Conservation (phyloP, 2,113 vertebrate genomes). For the Hydrochoerus hydrochaeris region DNA sequence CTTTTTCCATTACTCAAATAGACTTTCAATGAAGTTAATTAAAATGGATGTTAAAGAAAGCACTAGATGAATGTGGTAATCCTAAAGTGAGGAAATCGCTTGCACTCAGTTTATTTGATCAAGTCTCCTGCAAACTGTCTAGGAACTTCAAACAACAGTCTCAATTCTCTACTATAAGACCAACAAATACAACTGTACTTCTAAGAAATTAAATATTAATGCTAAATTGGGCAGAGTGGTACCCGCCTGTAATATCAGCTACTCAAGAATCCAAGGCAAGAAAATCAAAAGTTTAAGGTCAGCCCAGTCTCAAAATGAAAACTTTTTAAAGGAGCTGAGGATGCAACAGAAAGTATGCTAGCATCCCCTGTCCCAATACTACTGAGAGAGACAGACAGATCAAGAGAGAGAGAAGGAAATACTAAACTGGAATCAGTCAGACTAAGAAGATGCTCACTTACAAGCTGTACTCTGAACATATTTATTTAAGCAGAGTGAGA, state of each 20-base stretch:
- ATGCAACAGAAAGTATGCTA: background rate
- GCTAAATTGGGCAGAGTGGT: background rate
- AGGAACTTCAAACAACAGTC: background rate
- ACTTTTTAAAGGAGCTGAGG: background rate
- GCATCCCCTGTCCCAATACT: background rate
- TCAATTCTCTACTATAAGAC: background rate
- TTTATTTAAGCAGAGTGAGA: background rate
- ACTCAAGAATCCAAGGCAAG: background rate
- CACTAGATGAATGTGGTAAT: background rate
- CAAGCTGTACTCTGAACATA: background rate
- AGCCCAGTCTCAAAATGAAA: background rate
- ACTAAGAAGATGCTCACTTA: background rate
- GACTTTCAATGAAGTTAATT: background rate
- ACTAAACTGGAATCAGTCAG: background rate
- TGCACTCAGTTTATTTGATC: background rate
- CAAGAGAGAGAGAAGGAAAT: background rate
- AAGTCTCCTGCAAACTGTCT: background rate
- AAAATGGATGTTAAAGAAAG: background rate
- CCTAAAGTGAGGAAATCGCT: background rate
- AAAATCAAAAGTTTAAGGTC: background rate
- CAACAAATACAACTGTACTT: background rate
- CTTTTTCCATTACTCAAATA: background rate
- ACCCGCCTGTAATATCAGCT: background rate
- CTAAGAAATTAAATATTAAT: slow-evolving; percentile 33
- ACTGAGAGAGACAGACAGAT: background rate